Evolutionary conservation across 2,888 invertebrate genomes (phyloP).

Genomic region (Lucinisca nassula): DNA sequence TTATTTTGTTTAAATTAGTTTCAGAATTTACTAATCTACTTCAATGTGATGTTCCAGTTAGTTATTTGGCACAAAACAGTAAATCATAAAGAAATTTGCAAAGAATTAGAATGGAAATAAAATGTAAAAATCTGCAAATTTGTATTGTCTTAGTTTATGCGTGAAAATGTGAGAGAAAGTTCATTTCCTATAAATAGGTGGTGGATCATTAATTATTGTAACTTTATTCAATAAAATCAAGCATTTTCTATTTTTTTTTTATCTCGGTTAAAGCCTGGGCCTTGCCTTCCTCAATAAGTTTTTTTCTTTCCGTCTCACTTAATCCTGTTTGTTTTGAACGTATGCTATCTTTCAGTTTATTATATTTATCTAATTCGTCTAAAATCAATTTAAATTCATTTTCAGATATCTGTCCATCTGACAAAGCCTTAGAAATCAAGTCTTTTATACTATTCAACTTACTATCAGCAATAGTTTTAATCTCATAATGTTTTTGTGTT

Average conservation of each 20-base stretch:
- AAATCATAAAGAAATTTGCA: constrained; percentile 9
- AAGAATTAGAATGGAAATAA: constrained; percentile 4
- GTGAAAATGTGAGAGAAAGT: constrained; percentile 13
- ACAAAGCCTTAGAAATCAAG: too few relatives aligned
- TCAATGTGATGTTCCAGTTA: constrained; percentile 11
- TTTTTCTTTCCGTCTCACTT: too few relatives aligned
- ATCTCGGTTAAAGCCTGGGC: background rate
- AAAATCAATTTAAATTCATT: too few relatives aligned
- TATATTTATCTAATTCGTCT: too few relatives aligned
- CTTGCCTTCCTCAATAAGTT: background rate
- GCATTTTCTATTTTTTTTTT: background rate
- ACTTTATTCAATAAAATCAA: too few relatives aligned
- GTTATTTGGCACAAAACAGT: constrained; percentile 7
- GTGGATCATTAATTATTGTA: background rate
- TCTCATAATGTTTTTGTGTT: too few relatives aligned
- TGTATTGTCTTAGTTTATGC: constrained; percentile 12
- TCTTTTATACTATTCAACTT: too few relatives aligned
- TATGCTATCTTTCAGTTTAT: too few relatives aligned
- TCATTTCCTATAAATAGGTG: constrained; percentile 12
- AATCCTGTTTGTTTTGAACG: too few relatives aligned
- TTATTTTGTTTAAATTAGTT: constrained; percentile 13
- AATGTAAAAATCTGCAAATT: constrained; percentile 10
- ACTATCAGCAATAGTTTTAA: too few relatives aligned
- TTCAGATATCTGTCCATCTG: too few relatives aligned
- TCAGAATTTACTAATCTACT: constrained; percentile 13